Percentiles rank a stretch among this genome's conserved stretches.
These are phyloP conservation scores for Harlomillsia oculata DNA, from an alignment of 1,140 invertebrate species.

Conservation along the genomic window DNA sequence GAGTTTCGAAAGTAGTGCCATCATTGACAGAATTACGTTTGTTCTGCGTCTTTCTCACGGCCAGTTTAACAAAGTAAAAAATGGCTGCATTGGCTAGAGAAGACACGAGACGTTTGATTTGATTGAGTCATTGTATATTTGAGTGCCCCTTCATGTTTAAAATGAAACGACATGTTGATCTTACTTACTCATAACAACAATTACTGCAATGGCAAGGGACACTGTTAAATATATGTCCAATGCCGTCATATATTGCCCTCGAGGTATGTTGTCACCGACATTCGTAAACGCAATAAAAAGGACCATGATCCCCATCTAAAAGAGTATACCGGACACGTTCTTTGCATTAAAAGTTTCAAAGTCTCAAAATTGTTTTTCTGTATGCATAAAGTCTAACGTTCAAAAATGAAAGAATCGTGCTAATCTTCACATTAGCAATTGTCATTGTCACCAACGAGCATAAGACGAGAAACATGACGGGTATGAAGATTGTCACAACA, in stretches of 20 bases:
- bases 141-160: no score
- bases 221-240: conserved; percentile 3
- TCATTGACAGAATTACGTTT: no score
- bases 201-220: conserved; percentile 3
- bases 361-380: background rate
- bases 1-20: no score
- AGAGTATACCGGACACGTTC: background rate
- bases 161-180: no score
- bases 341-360: background rate
- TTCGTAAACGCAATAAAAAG: background rate
- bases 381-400: conserved; percentile 6
- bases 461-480: conserved; percentile 4
- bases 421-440: conserved; percentile 19
- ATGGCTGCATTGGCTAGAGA: conserved; percentile 9
- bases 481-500: conserved; percentile 28
- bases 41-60: no score
- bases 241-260: background rate
- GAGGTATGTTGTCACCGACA: background rate
- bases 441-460: conserved; percentile 8
- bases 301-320: conserved; percentile 2
- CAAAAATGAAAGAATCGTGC: conserved; percentile 8
- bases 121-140: no score
- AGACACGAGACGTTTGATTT: no score
- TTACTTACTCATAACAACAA: no score
- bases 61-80: conserved; percentile 10